Evolutionary conservation across 2,797 vertebrate species (phyloP).

Genomic region (Pangasius krempfi): DNA sequence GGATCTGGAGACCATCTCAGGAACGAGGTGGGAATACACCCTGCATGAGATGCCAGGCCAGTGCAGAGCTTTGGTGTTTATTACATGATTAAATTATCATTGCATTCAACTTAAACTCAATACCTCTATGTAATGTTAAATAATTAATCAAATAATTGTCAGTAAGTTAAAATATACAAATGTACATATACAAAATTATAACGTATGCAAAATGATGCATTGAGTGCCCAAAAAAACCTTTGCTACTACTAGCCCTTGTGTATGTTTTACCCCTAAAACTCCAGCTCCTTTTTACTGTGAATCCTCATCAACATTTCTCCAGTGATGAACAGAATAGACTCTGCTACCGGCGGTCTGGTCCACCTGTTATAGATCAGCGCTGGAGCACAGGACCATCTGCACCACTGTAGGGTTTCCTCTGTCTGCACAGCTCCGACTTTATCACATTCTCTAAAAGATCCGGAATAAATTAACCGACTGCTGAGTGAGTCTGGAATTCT

Average conservation of each 20-base stretch:
- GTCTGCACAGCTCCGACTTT: conserved; percentile 1
- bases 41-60: not conserved
- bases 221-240: not conserved
- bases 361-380: conserved; percentile 12
- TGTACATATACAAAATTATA: not conserved
- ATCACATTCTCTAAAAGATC: conserved; percentile 4
- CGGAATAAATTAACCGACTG: conserved; percentile 35
- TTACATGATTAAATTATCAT: not conserved
- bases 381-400: conserved; percentile 25
- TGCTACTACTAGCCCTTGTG: not conserved
- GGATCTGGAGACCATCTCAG: not conserved
- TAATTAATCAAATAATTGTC: not conserved
- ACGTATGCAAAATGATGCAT: not conserved
- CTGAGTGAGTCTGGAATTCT: conserved; percentile 26
- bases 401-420: conserved; percentile 18
- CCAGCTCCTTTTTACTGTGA: not conserved
- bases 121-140: not conserved
- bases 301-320: not conserved
- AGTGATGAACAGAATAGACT: not conserved
- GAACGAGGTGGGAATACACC: not conserved
- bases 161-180: not conserved
- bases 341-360: not conserved
- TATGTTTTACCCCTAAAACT: not conserved
- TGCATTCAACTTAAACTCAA: not conserved
- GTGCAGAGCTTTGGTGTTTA: not conserved